These are phyloP conservation scores for Megalops cyprinoides DNA, from an alignment of 2,797 vertebrate species.

Conservation along the genomic window DNA sequence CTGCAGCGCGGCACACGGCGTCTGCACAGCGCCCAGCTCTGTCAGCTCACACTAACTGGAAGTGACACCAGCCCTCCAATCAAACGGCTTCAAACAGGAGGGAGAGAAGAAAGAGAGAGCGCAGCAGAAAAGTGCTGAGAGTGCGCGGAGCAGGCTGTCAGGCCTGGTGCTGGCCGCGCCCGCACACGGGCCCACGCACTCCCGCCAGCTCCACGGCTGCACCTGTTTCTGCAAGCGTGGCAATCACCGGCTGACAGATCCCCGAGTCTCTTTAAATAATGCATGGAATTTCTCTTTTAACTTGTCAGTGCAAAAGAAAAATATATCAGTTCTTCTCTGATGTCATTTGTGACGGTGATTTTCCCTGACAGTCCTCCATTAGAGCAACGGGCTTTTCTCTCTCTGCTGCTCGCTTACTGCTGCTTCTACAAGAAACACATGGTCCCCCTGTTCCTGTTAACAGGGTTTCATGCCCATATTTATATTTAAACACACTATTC, in stretches of 20 bases:
- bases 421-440: constrained; percentile 76
- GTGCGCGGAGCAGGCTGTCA: constrained; percentile 72
- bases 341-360: constrained; percentile 81
- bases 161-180: constrained; percentile 68
- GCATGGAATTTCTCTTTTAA: constrained; percentile 84
- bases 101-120: constrained; percentile 37
- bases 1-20: neutral
- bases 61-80: constrained; percentile 43
- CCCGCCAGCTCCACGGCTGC: constrained; percentile 50
- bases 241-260: constrained; percentile 81
- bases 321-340: constrained; percentile 80
- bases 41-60: constrained; percentile 42
- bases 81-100: constrained; percentile 33
- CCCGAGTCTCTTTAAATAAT: constrained; percentile 83
- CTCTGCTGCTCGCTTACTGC: constrained; percentile 74
- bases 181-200: constrained; percentile 70
- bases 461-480: constrained; percentile 53
- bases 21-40: neutral
- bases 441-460: constrained; percentile 69
- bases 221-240: constrained; percentile 82
- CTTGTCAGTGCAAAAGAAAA: constrained; percentile 74
- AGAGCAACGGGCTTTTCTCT: constrained; percentile 79
- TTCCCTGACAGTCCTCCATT: constrained; percentile 84
- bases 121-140: constrained; percentile 72
- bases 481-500: constrained; percentile 55